A percentile compares a stretch with the other conserved stretches of the same genome.
Evolutionary conservation across 2,113 vertebrate genomes (phyloP).

Genomic region (Speoplatyrhinus poulsoni): DNA sequence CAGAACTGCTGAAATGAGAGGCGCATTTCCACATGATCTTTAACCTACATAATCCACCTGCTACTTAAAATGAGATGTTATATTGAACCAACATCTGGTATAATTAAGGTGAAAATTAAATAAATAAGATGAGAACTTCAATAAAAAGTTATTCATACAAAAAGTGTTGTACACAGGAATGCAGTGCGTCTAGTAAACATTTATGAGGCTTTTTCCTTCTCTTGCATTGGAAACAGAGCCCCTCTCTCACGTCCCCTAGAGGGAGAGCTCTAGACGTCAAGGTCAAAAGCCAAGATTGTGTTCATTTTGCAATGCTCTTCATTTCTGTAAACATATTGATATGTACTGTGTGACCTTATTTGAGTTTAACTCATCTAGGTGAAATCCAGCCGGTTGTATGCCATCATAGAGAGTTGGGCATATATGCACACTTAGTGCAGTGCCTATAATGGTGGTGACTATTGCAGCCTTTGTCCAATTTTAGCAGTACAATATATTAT

Average conservation of each 20-base stretch:
- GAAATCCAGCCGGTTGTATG: slow-evolving; percentile 46
- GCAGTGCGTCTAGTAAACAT: slow-evolving; percentile 72
- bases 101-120: slow-evolving; percentile 44
- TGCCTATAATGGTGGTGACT: slow-evolving; percentile 25
- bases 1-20: slow-evolving; percentile 36
- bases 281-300: slow-evolving; percentile 51
- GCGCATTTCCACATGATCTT: slow-evolving; percentile 32
- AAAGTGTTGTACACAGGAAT: slow-evolving; percentile 61
- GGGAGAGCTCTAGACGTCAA: slow-evolving; percentile 46
- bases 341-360: slow-evolving; percentile 53
- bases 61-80: slow-evolving; percentile 21
- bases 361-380: slow-evolving; percentile 40
- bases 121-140: slow-evolving; percentile 45
- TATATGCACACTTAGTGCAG: slow-evolving; percentile 20
- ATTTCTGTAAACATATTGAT: slow-evolving; percentile 74
- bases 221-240: slow-evolving; percentile 56
- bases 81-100: slow-evolving; percentile 31
- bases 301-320: slow-evolving; percentile 59
- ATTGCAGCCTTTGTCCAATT: slow-evolving; percentile 36
- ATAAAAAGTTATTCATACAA: slow-evolving; percentile 71
- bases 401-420: slow-evolving; percentile 10
- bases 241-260: slow-evolving; percentile 39
- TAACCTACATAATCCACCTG: not conserved
- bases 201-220: slow-evolving; percentile 44
- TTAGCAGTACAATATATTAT: slow-evolving; percentile 40